phyloP scores from a whole-genome alignment of 2,113 vertebrate species.

The Nibea coibor region DNA sequence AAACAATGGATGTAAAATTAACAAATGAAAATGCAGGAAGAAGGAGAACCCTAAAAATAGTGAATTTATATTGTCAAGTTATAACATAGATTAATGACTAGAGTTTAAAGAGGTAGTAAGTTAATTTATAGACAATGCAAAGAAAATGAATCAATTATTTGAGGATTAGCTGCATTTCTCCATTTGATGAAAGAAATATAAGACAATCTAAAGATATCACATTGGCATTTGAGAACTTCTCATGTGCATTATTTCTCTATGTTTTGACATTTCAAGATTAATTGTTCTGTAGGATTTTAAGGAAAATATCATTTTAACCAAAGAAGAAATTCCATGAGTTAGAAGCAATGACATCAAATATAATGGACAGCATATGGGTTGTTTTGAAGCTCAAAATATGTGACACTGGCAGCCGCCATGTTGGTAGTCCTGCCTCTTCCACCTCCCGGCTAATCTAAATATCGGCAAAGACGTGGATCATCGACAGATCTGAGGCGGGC shows the following conservation, averaged over 20 bases:
- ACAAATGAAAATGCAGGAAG: not conserved
- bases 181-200: not conserved
- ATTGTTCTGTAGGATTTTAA: too few relatives aligned
- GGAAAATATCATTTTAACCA: too few relatives aligned
- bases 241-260: not conserved
- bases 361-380: too few relatives aligned
- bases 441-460: too few relatives aligned
- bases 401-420: too few relatives aligned
- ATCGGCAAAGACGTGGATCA: too few relatives aligned
- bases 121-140: not conserved
- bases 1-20: not conserved
- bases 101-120: not conserved
- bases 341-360: too few relatives aligned
- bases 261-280: not conserved
- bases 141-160: not conserved
- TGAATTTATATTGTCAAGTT: not conserved
- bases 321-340: too few relatives aligned
- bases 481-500: too few relatives aligned
- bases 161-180: not conserved
- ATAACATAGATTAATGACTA: not conserved
- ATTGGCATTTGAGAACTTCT: not conserved
- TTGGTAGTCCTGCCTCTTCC: too few relatives aligned
- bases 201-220: not conserved
- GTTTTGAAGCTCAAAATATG: too few relatives aligned
- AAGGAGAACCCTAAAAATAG: not conserved